phyloP scores from a whole-genome alignment of 1,140 invertebrate genomes.

The Ylistrum balloti region DNA sequence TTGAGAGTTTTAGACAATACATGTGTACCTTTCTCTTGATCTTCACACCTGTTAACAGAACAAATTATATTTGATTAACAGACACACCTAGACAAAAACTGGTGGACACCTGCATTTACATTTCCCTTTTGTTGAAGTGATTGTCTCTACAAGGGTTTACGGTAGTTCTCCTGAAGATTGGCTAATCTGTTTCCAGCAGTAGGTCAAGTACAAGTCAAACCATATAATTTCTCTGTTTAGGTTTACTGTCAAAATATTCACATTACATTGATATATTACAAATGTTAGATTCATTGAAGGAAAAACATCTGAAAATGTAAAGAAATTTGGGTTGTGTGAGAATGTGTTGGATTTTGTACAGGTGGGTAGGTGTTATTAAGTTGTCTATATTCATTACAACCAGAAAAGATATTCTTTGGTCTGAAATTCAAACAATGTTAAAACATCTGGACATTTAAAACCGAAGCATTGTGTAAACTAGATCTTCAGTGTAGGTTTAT shows the following conservation, averaged over 20 bases:
- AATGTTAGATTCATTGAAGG: too few relatives aligned
- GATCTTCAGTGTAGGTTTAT: too few relatives aligned
- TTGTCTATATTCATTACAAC: background rate
- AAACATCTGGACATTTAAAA: background rate
- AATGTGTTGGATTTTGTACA: background rate
- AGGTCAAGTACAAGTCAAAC: background rate
- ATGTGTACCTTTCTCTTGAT: background rate
- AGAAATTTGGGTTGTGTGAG: background rate
- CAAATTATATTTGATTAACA: background rate
- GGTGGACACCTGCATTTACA: background rate
- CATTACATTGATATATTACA: too few relatives aligned
- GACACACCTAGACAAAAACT: background rate
- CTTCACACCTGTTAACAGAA: slow-evolving; percentile 12
- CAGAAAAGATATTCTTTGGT: background rate
- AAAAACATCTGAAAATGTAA: too few relatives aligned
- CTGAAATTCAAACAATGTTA: background rate
- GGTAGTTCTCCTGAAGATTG: background rate
- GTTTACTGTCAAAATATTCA: too few relatives aligned
- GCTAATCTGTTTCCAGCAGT: background rate
- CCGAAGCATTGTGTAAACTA: background rate
- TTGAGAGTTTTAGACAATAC: background rate
- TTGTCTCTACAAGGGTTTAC: background rate
- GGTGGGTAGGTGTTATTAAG: background rate
- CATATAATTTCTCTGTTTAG: too few relatives aligned
- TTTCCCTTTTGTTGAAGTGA: background rate